Evolutionary conservation across 1,140 invertebrate species (phyloP).

Genomic region (Drosophila willistoni): DNA sequence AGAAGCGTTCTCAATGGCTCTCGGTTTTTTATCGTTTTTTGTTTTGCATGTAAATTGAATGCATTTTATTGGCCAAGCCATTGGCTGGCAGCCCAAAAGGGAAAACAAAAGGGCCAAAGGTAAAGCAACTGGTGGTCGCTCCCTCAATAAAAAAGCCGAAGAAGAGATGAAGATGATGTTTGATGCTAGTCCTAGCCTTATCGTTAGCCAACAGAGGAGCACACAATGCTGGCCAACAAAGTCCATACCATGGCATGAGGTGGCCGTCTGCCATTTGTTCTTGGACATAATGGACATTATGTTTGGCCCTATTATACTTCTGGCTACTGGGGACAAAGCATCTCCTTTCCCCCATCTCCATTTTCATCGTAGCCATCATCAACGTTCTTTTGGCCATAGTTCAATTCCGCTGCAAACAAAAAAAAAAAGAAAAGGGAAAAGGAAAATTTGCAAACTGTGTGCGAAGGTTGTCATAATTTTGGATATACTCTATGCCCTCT

Average conservation of each 20-base stretch:
- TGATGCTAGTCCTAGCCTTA: conserved; percentile 37
- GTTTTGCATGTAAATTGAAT: conserved; percentile 75
- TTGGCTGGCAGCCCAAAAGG: conserved; percentile 32
- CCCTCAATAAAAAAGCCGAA: background rate
- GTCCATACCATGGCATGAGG: conserved; percentile 31
- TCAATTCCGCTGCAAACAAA: conserved; percentile 31
- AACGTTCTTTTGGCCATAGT: conserved; percentile 7
- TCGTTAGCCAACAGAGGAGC: conserved; percentile 53
- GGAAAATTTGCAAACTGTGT: conserved; percentile 10
- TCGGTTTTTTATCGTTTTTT: conserved; percentile 75
- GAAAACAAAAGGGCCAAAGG: conserved; percentile 56
- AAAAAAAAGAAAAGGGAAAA: conserved; percentile 16
- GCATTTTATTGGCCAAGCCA: conserved; percentile 77
- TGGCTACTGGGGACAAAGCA: conserved; percentile 1
- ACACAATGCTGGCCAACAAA: conserved; percentile 40
- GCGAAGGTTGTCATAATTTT: conserved; percentile 63
- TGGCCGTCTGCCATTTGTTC: conserved; percentile 58
- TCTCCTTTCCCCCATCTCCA: background rate
- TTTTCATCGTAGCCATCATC: conserved; percentile 39
- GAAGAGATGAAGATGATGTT: conserved; percentile 40
- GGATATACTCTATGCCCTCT: conserved; percentile 46
- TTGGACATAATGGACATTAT: conserved; percentile 72
- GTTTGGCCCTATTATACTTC: conserved; percentile 61
- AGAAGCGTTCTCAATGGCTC: conserved; percentile 79
- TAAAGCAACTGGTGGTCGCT: conserved; percentile 49